Percentiles rank a stretch among this genome's conserved stretches.
These are phyloP conservation scores for Etheostoma perlongum DNA, from an alignment of 2,797 vertebrate species.

Conservation along the genomic window DNA sequence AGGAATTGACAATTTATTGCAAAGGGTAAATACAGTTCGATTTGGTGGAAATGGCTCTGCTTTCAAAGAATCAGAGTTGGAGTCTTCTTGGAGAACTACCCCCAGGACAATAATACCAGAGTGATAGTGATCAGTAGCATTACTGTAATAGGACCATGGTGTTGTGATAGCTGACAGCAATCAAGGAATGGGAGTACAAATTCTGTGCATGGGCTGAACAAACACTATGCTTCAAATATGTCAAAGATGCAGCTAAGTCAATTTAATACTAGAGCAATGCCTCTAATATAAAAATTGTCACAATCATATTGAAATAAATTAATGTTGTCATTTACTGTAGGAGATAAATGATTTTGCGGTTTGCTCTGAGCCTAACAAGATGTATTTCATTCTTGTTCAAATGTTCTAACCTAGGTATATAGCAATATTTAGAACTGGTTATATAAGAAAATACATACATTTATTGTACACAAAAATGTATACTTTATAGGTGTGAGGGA, in stretches of 20 bases:
- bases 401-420: conserved; percentile 1
- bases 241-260: neutral
- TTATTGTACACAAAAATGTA: too few species aligned
- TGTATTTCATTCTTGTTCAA: conserved; percentile 16
- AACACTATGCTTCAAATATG: neutral
- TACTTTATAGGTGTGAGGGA: neutral
- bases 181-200: neutral
- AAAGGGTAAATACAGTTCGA: neutral
- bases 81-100: neutral
- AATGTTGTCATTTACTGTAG: neutral
- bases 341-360: neutral
- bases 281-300: neutral
- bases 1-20: neutral
- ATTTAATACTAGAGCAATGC: neutral
- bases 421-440: conserved; percentile 2
- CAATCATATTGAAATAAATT: neutral
- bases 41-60: neutral
- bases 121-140: neutral
- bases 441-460: neutral
- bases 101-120: neutral
- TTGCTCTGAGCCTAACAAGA: conserved; percentile 9
- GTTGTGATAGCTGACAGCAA: neutral
- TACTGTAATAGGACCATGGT: neutral
- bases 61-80: neutral
- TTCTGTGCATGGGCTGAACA: neutral